Percentiles rank a stretch among this genome's conserved stretches.
Conservation (phyloP, 2,888 invertebrate genomes). For the Scaptomyza cyrtandrae region DNA sequence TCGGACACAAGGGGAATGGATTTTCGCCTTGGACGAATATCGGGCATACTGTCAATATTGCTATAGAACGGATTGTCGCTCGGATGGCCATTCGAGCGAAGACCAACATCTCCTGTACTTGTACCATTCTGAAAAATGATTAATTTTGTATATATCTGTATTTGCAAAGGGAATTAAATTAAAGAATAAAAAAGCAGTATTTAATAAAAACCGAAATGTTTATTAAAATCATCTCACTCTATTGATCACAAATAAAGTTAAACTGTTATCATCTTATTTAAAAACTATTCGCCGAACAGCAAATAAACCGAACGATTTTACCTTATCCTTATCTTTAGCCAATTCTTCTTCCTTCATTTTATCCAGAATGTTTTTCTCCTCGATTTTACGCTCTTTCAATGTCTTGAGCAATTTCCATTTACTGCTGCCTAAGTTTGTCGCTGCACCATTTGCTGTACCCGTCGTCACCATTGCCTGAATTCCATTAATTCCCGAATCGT, state of each 20-base stretch:
- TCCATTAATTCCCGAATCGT: conserved; percentile 84
- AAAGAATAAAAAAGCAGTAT: not conserved
- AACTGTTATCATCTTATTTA: not conserved
- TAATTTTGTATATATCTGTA: too few species aligned
- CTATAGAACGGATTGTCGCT: conserved; percentile 99
- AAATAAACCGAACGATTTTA: conserved; percentile 81
- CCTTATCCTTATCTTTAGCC: conserved; percentile 89
- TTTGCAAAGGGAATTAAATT: not conserved
- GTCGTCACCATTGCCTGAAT: conserved; percentile 53
- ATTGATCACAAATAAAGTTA: not conserved
- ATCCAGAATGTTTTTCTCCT: conserved; percentile 91
- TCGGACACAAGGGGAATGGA: conserved; percentile 99
- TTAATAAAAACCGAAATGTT: not conserved
- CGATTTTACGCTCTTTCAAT: conserved; percentile 94
- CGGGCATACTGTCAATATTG: conserved; percentile 99
- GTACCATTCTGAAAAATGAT: conserved; percentile 89
- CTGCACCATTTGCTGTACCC: conserved; percentile 69
- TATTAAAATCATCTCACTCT: not conserved
- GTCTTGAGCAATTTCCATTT: conserved; percentile 97
- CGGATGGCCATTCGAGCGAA: conserved; percentile 93
- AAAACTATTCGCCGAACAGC: not conserved
- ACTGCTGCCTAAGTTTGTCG: conserved; percentile 89
- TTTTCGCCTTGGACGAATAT: conserved; percentile 98
- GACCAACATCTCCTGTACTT: conserved; percentile 91
- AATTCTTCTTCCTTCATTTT: conserved; percentile 88